Evolutionary conservation across 2,888 invertebrate species (phyloP).

Genomic region (Ellobium chinense): DNA sequence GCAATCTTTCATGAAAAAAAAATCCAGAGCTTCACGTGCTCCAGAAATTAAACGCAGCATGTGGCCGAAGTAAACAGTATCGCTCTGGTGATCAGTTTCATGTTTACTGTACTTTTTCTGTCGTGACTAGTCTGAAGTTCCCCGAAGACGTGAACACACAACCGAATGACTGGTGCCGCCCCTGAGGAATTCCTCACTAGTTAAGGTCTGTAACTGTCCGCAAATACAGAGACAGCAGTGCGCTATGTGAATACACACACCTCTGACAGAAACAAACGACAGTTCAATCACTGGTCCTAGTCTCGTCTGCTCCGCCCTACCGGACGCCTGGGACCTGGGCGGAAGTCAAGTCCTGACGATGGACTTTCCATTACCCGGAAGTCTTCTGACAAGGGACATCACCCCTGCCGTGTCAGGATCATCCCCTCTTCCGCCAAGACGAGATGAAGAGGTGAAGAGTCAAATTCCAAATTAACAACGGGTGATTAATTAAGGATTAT

Average conservation of each 20-base stretch:
- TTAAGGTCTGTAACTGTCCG: slow-evolving; percentile 31
- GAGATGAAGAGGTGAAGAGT: background rate
- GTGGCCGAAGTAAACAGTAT: background rate
- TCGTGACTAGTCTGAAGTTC: background rate
- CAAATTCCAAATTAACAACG: background rate
- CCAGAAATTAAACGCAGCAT: no score
- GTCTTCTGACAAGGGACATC: background rate
- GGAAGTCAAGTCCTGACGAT: slow-evolving; percentile 5
- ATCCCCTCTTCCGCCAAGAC: background rate
- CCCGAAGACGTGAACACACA: slow-evolving; percentile 3
- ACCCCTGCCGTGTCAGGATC: background rate
- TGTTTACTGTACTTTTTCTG: slow-evolving; percentile 13
- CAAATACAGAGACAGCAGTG: slow-evolving; percentile 27
- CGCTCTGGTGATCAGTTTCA: background rate
- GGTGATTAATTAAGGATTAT: slow-evolving; percentile 11
- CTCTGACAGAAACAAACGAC: slow-evolving; percentile 40
- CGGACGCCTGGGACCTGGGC: background rate
- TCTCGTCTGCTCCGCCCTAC: slow-evolving; percentile 4
- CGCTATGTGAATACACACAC: background rate
- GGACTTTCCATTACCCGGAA: slow-evolving; percentile 16
- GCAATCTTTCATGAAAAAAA: no score
- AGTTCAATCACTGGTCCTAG: slow-evolving; percentile 31
- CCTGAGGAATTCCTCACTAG: slow-evolving; percentile 21
- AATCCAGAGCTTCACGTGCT: no score
- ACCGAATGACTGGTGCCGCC: slow-evolving; percentile 2